Evolutionary conservation across 2,888 invertebrate species (phyloP).

Genomic region (Mimumesa dahlbomi): DNA sequence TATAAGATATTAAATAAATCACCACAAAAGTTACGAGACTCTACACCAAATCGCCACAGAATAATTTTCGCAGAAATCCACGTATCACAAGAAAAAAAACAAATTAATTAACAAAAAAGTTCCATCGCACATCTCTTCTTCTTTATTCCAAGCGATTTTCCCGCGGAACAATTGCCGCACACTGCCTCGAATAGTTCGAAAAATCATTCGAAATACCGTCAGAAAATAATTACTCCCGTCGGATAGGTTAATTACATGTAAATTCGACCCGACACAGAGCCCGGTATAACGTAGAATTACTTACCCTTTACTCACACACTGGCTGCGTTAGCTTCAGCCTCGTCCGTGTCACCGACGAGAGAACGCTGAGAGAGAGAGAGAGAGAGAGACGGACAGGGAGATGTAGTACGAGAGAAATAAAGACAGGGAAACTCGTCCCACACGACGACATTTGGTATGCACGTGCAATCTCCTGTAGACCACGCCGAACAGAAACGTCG

Average conservation of each 20-base stretch:
- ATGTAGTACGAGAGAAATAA: too few relatives aligned
- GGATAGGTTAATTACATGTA: not conserved
- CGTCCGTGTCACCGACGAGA: conserved; percentile 8
- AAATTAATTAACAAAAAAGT: too few relatives aligned
- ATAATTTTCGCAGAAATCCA: too few relatives aligned
- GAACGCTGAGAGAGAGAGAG: too few relatives aligned
- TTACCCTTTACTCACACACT: not conserved
- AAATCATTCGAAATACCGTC: not conserved
- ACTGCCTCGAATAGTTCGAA: not conserved
- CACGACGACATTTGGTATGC: conserved; percentile 31
- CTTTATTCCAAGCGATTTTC: too few relatives aligned
- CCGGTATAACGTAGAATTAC: conserved; percentile 1
- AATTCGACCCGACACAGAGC: not conserved
- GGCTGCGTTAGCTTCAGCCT: not conserved
- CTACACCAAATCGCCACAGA: too few relatives aligned
- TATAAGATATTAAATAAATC: too few relatives aligned
- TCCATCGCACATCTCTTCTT: too few relatives aligned
- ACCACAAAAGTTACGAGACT: too few relatives aligned
- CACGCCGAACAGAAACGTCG: conserved; percentile 9
- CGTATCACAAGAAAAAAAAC: too few relatives aligned
- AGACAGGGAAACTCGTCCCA: conserved; percentile 13
- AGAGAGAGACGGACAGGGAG: too few relatives aligned
- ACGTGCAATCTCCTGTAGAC: conserved; percentile 18
- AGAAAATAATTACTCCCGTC: not conserved
- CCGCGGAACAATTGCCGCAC: too few relatives aligned